Evolutionary conservation across 2,888 invertebrate species (phyloP).

Genomic region (Hemicrepidius hirtus): DNA sequence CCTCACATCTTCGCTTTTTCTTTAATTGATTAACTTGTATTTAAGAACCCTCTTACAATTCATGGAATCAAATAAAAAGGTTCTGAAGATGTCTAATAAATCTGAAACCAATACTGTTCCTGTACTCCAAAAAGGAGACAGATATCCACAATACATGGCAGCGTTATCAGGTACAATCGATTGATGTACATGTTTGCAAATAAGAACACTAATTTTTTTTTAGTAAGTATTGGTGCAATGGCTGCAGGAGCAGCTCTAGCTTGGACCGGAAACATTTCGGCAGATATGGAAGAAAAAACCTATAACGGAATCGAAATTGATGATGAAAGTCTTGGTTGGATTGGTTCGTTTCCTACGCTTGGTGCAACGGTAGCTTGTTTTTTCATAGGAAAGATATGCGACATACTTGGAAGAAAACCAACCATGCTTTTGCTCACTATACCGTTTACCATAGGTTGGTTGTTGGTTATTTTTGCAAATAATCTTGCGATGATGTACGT

Average conservation of each 20-base stretch:
- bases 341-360: constrained; percentile 79
- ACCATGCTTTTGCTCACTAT: constrained; percentile 78
- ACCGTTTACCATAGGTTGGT: constrained; percentile 84
- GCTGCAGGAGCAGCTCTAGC: constrained; percentile 85
- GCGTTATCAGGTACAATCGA: too few species aligned
- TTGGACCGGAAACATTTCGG: constrained; percentile 81
- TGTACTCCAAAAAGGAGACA: too few species aligned
- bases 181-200: too few species aligned
- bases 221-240: constrained; percentile 76
- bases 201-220: background rate
- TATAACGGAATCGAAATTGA: constrained; percentile 74
- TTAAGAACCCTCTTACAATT: too few species aligned
- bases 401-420: constrained; percentile 79
- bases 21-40: too few species aligned
- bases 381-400: constrained; percentile 81
- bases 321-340: constrained; percentile 77
- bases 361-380: constrained; percentile 83
- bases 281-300: constrained; percentile 70
- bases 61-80: too few species aligned
- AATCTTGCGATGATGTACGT: constrained; percentile 76
- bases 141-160: too few species aligned
- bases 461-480: constrained; percentile 79
- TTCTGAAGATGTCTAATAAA: too few species aligned
- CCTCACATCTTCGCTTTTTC: too few species aligned
- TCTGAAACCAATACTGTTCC: too few species aligned